phyloP scores from a whole-genome alignment of 2,113 vertebrate genomes.

The Perccottus glenii region DNA sequence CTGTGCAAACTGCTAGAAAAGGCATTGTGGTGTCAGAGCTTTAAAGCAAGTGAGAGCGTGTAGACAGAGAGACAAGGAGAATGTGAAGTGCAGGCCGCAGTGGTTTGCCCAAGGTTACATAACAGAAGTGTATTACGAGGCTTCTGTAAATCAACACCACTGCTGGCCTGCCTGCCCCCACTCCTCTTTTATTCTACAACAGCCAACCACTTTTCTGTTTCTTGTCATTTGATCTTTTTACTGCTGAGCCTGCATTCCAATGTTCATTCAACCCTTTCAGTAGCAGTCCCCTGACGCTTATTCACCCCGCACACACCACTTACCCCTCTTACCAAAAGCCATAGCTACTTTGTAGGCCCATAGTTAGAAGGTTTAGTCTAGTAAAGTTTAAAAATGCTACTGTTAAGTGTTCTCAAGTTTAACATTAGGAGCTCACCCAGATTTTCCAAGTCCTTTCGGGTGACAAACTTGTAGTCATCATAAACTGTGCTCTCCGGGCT shows the following conservation, averaged over 20 bases:
- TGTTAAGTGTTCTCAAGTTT: background rate
- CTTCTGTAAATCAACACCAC: constrained; percentile 63
- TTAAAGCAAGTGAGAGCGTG: background rate
- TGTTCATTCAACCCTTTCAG: constrained; percentile 70
- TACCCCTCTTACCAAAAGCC: background rate
- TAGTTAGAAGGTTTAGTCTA: background rate
- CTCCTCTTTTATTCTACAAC: constrained; percentile 44
- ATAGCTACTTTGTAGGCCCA: background rate
- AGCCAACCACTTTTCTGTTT: constrained; percentile 57
- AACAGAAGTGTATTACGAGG: constrained; percentile 53
- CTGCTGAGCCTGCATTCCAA: constrained; percentile 74
- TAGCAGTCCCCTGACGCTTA: background rate
- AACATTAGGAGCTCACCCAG: constrained; percentile 80
- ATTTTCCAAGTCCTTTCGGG: constrained; percentile 92
- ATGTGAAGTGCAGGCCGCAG: background rate
- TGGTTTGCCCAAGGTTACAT: constrained; percentile 43
- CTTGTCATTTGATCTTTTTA: constrained; percentile 67
- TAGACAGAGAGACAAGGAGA: background rate
- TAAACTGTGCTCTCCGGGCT: constrained; percentile 96
- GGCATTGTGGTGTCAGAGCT: background rate
- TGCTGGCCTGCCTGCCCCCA: constrained; percentile 23
- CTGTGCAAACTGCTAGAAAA: background rate
- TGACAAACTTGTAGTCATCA: constrained; percentile 98
- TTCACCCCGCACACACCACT: constrained; percentile 22
- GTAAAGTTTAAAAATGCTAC: background rate